Conservation (phyloP, 1,140 invertebrate genomes). For the Orius insidiosus region DNA sequence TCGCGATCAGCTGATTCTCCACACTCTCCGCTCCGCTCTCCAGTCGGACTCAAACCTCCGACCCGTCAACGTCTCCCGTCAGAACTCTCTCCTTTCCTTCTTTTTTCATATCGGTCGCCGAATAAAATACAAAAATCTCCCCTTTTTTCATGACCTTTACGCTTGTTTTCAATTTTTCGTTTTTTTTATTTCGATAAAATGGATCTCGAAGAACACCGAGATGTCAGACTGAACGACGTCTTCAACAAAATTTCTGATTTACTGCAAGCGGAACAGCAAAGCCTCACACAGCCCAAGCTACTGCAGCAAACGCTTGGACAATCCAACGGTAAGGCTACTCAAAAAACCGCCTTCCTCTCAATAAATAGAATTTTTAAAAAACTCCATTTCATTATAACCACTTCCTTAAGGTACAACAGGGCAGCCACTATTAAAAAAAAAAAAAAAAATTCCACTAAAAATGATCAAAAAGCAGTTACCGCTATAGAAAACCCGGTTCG, state of each 20-base stretch:
- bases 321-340: conserved; percentile 3
- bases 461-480: too few species aligned
- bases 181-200: not conserved
- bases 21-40: not conserved
- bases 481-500: too few species aligned
- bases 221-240: conserved; percentile 19
- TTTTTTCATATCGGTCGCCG: not conserved
- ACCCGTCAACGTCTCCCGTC: not conserved
- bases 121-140: conserved; percentile 1
- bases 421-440: too few species aligned
- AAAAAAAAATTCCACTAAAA: too few species aligned
- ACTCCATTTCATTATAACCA: too few species aligned
- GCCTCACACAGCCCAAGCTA: conserved; percentile 16
- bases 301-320: not conserved
- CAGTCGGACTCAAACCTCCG: conserved; percentile 9
- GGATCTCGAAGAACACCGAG: conserved; percentile 14
- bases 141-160: not conserved
- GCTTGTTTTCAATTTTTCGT: not conserved
- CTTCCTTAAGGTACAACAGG: too few species aligned
- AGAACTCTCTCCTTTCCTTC: not conserved
- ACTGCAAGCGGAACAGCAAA: conserved; percentile 18
- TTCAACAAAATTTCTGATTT: conserved; percentile 21
- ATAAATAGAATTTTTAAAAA: too few species aligned
- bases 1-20: conserved; percentile 7
- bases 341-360: not conserved